Evolutionary conservation across 2,888 invertebrate species (phyloP).

Genomic region (Chrysotoxum bicinctum): DNA sequence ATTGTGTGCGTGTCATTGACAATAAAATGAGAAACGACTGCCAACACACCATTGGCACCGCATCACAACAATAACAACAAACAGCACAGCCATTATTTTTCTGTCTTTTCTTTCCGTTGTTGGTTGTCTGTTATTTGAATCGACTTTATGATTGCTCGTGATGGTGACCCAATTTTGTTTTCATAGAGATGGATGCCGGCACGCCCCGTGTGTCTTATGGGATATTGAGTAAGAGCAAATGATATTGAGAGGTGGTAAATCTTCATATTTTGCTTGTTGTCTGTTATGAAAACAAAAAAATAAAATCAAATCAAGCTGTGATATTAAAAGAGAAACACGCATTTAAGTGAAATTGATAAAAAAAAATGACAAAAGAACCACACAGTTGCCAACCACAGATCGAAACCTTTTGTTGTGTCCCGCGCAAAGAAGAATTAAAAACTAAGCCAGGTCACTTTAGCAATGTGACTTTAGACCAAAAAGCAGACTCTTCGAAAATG

Average conservation of each 20-base stretch:
- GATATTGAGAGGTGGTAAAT: neutral
- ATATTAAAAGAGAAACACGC: neutral
- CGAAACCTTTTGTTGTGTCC: neutral
- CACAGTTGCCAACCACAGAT: neutral
- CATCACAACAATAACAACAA: slow-evolving; percentile 2
- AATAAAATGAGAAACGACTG: slow-evolving; percentile 28
- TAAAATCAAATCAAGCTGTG: neutral
- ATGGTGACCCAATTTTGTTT: slow-evolving; percentile 40
- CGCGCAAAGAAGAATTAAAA: too few species aligned
- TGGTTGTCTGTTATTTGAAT: slow-evolving; percentile 23
- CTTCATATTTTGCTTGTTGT: neutral
- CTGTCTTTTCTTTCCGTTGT: neutral
- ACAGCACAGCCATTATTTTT: neutral
- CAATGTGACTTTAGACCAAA: too few species aligned
- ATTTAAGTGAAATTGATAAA: neutral
- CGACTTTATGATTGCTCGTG: slow-evolving; percentile 31
- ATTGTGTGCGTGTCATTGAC: slow-evolving; percentile 34
- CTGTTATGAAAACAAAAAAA: neutral
- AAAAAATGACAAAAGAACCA: neutral
- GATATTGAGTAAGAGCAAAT: neutral
- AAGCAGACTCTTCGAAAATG: too few species aligned
- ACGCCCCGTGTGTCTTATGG: slow-evolving; percentile 3
- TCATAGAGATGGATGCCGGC: slow-evolving; percentile 24
- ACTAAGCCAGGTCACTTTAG: too few species aligned
- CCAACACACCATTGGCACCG: slow-evolving; percentile 20